Percentiles rank a stretch among this genome's conserved stretches.
phyloP scores from a whole-genome alignment of 2,113 vertebrate genomes.

The Centrocercus urophasianus region DNA sequence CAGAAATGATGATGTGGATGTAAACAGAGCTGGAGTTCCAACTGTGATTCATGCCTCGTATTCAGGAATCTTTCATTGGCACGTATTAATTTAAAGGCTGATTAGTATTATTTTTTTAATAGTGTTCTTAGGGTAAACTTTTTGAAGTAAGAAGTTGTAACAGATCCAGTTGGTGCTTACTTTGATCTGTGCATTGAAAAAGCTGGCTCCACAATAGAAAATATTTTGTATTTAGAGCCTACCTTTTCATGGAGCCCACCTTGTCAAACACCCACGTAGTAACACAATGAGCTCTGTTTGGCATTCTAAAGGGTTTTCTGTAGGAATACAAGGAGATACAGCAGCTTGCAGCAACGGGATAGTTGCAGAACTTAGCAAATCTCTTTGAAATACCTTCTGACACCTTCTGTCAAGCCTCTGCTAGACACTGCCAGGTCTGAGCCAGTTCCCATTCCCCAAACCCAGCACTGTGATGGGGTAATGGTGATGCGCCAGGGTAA shows the following conservation, averaged over 20 bases:
- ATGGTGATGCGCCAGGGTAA: no score
- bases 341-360: not conserved
- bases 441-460: not conserved
- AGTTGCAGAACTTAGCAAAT: no score
- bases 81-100: not conserved
- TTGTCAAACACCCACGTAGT: not conserved
- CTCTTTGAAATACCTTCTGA: not conserved
- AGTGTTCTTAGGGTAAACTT: not conserved
- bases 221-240: not conserved
- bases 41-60: not conserved
- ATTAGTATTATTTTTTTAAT: not conserved
- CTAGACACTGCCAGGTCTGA: fast-evolving
- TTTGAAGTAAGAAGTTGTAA: not conserved
- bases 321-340: not conserved
- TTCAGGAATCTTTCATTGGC: not conserved
- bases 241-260: not conserved
- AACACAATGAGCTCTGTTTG: not conserved
- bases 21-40: not conserved
- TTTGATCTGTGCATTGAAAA: not conserved
- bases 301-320: not conserved
- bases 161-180: not conserved
- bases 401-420: not conserved
- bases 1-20: not conserved
- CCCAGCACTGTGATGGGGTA: not conserved
- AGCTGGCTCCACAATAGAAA: not conserved